Evolutionary conservation across 1,140 invertebrate species (phyloP), one percentile per base, ranked within the genome.

Genomic region (Tribolium castaneum): DNA sequence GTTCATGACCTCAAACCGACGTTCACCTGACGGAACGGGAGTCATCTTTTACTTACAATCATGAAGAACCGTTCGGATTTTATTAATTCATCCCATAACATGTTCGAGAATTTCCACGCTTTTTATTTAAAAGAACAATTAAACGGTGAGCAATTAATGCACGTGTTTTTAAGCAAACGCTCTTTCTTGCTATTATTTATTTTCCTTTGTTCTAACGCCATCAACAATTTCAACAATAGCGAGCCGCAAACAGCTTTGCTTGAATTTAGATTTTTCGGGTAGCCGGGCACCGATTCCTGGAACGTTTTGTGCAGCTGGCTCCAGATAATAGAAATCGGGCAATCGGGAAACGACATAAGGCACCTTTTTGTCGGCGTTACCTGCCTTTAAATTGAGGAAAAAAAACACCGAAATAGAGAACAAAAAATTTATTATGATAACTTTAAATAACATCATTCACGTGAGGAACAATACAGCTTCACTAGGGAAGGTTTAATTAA

Each of bases 391-490:
- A 19, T 1, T 7, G 13, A 14, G 6, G 51, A 16, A 1, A 52
- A 52, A 13, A 19, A 16, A 52, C 6, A 7, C 3, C 12, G n/a
- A 34, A n/a, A 35, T 80, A 84, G 80, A 81, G 80, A 83, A 82
- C 81, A 83, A 83, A 84, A 83, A 83, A 77, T 82, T 85, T 84
- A 84, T 86, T 85, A 83, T 80, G 81, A 81, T 83, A 83, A 84
- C 80, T 78, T 84, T 84, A 85, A 84, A 85, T 84, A 84, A 85
- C 82, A 85, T 85, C 81, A 84, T 85, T 84, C 83, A 84, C 82
- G 72, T 82, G 80, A 85, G 84, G 84, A 86, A 85, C 84, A 85
- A 84, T 85, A 86, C 84, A 86, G 81, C 82, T 85, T 85, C 84
- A 82, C 81, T 86, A 85, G 81, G 80, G 81, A 80, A 82, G 78